These are phyloP conservation scores for Ancistrus triradiatus DNA, from an alignment of 2,113 vertebrate genomes.

Conservation along the genomic window DNA sequence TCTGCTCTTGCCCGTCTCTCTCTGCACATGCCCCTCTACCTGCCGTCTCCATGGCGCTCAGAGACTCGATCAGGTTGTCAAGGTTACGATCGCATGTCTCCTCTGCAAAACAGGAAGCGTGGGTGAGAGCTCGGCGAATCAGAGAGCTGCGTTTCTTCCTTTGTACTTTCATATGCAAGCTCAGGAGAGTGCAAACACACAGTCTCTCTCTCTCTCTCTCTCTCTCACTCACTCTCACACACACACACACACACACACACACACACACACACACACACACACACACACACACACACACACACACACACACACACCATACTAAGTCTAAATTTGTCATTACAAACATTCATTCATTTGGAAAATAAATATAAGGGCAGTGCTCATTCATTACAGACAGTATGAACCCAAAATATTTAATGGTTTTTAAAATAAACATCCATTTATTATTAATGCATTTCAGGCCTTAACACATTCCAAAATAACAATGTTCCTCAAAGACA, in stretches of 20 bases:
- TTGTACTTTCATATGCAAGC: too few species aligned
- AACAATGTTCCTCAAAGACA: too few species aligned
- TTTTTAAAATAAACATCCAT: too few species aligned
- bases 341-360: too few species aligned
- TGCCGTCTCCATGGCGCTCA: constrained; percentile 55
- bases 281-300: neutral
- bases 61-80: constrained; percentile 78
- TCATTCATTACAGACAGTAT: too few species aligned
- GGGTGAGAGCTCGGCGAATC: constrained; percentile 10
- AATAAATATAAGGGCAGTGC: too few species aligned
- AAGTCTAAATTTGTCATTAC: too few species aligned
- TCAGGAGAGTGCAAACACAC: too few species aligned
- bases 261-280: neutral
- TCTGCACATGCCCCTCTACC: neutral
- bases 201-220: too few species aligned
- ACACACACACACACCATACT: constrained; percentile 3
- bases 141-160: neutral
- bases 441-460: too few species aligned
- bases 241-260: neutral
- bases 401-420: too few species aligned
- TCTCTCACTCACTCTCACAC: neutral
- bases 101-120: constrained; percentile 51
- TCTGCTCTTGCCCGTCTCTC: constrained; percentile 37
- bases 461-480: too few species aligned
- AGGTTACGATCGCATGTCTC: constrained; percentile 70